Base-by-base conservation (phyloP, 2,113 vertebrate species). In the Phalacrocorax brasilianus region DNA sequence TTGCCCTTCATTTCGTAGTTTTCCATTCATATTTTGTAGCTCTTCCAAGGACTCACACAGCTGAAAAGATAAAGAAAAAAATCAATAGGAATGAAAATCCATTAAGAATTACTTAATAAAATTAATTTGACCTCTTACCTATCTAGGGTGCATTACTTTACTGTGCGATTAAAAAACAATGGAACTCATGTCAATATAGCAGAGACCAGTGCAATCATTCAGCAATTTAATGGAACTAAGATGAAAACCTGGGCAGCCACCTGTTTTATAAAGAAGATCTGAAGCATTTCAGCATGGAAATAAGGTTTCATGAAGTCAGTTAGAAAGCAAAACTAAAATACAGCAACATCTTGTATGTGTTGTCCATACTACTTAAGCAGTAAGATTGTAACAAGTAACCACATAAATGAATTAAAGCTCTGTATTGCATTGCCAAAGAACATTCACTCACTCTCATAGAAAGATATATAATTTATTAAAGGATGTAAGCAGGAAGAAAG, bases 21-120 rank as follows among this genome's bases (percentile, higher is more conserved):
- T 98, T 68, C 99, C 98, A 91, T 99, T 99, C 96, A 99, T 97
- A 94, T 99, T 99, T 90, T 99, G 99, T 67, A 99, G 98, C 78
- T 99, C 99, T 98, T 99, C 99, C 97, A 99, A 98, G 70, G 99
- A 99, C 91, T 99, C 99, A 77, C 99, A 99, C 5, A 99, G 98
- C 99, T 99, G 95, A 74, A 97, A 97, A 90, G n/a, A 83, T 89
- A 77, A 95, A 91, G 11, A 30, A 70, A 62, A 83, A 56, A 73
- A 42, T 8, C 24, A 85, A 65, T 5, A 70, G 16, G 14, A 85
- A 93, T 44, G 14, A 82, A 82, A 90, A 73, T 30, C 27, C 14
- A 42, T 52, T 67, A 47, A 32, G 14, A 58, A 12, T n/a, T 53
- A 65, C 28, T 71, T 32, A 89, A 62, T 42, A 72, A 70, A 83